These are phyloP conservation scores for Dendrolimus punctatus DNA, from an alignment of 1,140 invertebrate species.

Conservation along the genomic window DNA sequence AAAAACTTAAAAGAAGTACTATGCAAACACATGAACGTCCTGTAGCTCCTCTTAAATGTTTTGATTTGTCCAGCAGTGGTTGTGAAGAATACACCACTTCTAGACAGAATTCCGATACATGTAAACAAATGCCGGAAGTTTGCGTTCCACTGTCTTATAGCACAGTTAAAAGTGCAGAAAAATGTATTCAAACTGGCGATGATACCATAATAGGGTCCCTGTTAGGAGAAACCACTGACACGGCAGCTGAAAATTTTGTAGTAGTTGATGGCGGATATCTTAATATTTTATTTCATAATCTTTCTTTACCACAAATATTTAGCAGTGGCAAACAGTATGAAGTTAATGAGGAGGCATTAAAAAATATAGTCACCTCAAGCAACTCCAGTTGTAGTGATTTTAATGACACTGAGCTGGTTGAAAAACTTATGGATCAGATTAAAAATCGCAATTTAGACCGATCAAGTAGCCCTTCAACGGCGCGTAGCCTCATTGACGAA, in stretches of 20 bases:
- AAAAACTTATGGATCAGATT: slow-evolving; percentile 45
- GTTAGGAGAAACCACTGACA: slow-evolving; percentile 25
- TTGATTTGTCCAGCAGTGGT: slow-evolving; percentile 57
- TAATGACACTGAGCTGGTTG: slow-evolving; percentile 30
- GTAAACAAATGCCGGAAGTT: slow-evolving; percentile 6
- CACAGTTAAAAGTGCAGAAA: slow-evolving; percentile 31
- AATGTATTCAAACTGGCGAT: slow-evolving; percentile 43
- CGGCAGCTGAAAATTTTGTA: slow-evolving; percentile 46
- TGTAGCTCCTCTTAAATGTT: slow-evolving; percentile 50
- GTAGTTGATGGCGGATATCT: slow-evolving; percentile 59
- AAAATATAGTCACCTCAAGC: slow-evolving; percentile 43
- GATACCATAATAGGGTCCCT: slow-evolving; percentile 23
- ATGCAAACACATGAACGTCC: slow-evolving; percentile 24
- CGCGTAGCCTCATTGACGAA: slow-evolving; percentile 55
- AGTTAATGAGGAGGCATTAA: slow-evolving; percentile 58
- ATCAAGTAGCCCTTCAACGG: slow-evolving; percentile 44
- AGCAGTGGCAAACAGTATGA: slow-evolving; percentile 56
- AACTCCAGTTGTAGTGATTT: slow-evolving; percentile 25
- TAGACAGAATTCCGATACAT: slow-evolving; percentile 25
- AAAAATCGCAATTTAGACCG: slow-evolving; percentile 38
- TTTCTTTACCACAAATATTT: slow-evolving; percentile 52
- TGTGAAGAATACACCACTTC: slow-evolving; percentile 48
- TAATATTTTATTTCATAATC: slow-evolving; percentile 57
- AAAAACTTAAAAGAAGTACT: slow-evolving; percentile 38
- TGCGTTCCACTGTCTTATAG: neutral